Evolutionary conservation across 2,797 vertebrate species (phyloP).

Genomic region (Notolabrus celidotus): DNA sequence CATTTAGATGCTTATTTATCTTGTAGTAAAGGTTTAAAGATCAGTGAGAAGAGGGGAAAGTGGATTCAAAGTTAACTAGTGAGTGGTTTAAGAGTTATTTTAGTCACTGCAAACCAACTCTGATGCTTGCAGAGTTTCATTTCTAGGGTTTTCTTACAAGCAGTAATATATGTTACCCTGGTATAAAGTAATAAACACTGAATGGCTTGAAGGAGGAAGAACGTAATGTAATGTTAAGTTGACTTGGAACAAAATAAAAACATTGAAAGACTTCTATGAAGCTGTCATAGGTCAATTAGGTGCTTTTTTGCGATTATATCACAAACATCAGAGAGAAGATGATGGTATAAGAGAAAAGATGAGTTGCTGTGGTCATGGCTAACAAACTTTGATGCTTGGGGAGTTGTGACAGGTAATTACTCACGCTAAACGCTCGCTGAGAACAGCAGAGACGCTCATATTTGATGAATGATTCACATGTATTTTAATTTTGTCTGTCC

Average conservation of each 20-base stretch:
- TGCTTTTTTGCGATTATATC: too few relatives aligned
- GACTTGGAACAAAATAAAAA: too few relatives aligned
- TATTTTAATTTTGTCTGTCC: conserved; percentile 77
- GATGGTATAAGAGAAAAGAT: background rate
- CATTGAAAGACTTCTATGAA: too few relatives aligned
- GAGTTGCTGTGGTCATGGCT: background rate
- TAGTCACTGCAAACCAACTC: too few relatives aligned
- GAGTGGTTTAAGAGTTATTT: background rate
- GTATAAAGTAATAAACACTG: too few relatives aligned
- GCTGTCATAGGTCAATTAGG: too few relatives aligned
- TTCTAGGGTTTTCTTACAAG: too few relatives aligned
- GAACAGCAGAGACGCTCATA: conserved; percentile 66
- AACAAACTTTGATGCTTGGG: conserved; percentile 38
- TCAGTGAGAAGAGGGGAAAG: conserved; percentile 3
- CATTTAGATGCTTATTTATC: conserved; percentile 25
- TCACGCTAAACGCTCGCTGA: conserved; percentile 44
- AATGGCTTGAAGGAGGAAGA: too few relatives aligned
- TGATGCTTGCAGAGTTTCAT: too few relatives aligned
- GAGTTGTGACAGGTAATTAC: conserved; percentile 66
- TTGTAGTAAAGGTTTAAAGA: conserved; percentile 9
- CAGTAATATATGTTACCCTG: too few relatives aligned
- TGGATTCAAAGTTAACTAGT: conserved; percentile 20
- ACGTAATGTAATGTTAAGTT: too few relatives aligned
- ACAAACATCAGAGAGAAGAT: too few relatives aligned
- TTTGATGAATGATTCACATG: conserved; percentile 76